Conservation (phyloP, 2,113 vertebrate genomes). For the Callipepla californica region DNA sequence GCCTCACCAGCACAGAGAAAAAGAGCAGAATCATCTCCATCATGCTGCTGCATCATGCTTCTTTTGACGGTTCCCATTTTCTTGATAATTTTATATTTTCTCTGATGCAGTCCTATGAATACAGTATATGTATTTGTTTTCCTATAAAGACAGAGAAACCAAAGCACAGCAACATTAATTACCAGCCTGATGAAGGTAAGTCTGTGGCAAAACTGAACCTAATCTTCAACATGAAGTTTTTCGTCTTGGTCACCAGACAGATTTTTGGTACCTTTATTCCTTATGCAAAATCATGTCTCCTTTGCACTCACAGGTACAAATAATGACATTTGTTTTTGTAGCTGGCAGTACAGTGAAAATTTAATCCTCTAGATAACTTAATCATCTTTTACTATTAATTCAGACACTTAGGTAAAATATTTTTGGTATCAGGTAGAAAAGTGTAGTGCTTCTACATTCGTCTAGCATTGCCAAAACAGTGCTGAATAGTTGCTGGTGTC, state of each 20-base stretch:
- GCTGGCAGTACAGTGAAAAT: neutral
- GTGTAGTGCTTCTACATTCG: neutral
- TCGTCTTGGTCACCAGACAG: neutral
- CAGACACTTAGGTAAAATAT: neutral
- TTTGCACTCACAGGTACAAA: neutral
- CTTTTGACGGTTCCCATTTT: neutral
- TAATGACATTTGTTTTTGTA: neutral
- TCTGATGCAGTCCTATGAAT: neutral
- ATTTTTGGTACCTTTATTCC: neutral
- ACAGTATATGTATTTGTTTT: neutral
- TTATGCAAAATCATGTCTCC: neutral
- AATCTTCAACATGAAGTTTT: neutral
- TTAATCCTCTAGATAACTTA: neutral
- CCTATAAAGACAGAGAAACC: neutral
- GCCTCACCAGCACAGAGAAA: too few species aligned
- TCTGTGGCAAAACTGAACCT: neutral
- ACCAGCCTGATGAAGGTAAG: neutral
- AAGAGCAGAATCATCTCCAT: too few species aligned
- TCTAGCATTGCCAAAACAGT: neutral
- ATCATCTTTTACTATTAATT: neutral
- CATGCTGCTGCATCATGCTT: too few species aligned
- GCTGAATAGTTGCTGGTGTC: neutral
- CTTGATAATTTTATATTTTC: neutral
- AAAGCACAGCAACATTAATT: neutral
- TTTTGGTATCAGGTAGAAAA: neutral